phyloP scores from a whole-genome alignment of 2,888 invertebrate genomes.

The Hedya salicella region DNA sequence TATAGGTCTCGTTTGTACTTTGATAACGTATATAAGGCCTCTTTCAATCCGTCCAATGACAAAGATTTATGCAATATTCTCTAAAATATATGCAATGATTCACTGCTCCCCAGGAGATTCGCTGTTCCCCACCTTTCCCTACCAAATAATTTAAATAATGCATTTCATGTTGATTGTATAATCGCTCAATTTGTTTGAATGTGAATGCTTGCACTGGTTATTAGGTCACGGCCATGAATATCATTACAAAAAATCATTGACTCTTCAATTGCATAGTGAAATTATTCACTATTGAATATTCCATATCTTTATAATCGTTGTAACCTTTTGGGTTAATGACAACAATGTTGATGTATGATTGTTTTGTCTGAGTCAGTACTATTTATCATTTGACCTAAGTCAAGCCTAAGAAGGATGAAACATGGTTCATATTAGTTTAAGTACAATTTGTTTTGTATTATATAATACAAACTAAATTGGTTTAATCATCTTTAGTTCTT shows the following conservation, averaged over 20 bases:
- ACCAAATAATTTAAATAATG: no score
- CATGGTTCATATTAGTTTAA: not conserved
- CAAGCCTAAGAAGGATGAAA: slow-evolving; percentile 10
- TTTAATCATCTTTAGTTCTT: no score
- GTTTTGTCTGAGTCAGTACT: slow-evolving; percentile 20
- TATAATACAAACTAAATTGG: not conserved
- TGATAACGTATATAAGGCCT: no score
- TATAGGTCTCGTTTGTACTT: no score
- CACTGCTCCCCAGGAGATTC: no score
- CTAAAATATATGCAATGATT: no score
- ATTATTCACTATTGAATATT: slow-evolving; percentile 50
- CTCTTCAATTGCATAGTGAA: slow-evolving; percentile 16
- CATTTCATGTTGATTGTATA: slow-evolving; percentile 19
- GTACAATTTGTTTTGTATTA: not conserved
- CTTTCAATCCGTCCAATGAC: no score
- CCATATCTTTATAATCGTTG: slow-evolving; percentile 47
- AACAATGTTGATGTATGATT: slow-evolving; percentile 22
- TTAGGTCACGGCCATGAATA: slow-evolving; percentile 54
- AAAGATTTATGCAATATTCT: no score
- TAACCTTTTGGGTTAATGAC: slow-evolving; percentile 44
- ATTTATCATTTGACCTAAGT: slow-evolving; percentile 28
- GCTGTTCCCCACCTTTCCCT: no score
- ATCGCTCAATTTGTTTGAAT: slow-evolving; percentile 25
- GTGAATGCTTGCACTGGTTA: slow-evolving; percentile 31
- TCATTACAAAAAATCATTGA: slow-evolving; percentile 51